Evolutionary conservation across 2,113 vertebrate species (phyloP).

Genomic region (Microcebus tavaratra): DNA sequence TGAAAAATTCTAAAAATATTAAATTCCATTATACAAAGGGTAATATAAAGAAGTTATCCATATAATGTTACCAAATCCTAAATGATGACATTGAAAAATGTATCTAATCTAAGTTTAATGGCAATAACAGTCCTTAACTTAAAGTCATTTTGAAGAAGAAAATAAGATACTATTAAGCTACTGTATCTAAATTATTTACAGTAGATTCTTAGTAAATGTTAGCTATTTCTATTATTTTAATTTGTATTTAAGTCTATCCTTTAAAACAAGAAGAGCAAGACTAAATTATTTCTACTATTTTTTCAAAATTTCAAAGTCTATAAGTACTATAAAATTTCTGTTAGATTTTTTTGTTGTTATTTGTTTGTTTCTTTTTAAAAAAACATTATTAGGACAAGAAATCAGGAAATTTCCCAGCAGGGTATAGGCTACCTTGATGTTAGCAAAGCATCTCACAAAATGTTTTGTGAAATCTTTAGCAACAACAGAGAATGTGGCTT

Average conservation of each 20-base stretch:
- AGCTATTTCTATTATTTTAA: not conserved
- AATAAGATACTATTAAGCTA: not conserved
- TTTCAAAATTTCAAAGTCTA: not conserved
- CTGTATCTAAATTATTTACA: not conserved
- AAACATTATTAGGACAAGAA: not conserved
- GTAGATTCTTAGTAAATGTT: not conserved
- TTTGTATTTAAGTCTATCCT: not conserved
- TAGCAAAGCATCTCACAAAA: not conserved
- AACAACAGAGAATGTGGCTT: not conserved
- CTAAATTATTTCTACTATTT: not conserved
- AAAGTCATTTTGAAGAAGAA: constrained; percentile 11
- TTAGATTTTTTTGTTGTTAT: not conserved
- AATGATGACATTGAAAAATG: not conserved
- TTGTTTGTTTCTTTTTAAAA: not conserved
- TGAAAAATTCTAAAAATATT: not conserved
- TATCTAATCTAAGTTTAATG: not conserved
- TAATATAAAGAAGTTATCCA: not conserved
- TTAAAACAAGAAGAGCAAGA: not conserved
- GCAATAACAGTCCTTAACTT: not conserved
- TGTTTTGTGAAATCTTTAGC: not conserved
- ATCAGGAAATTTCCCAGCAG: not conserved
- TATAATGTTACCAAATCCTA: not conserved
- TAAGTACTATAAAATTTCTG: not conserved
- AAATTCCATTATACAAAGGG: not conserved
- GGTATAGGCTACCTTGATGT: not conserved